Conservation (phyloP, 2,113 vertebrate genomes). For the Phoxinus phoxinus region DNA sequence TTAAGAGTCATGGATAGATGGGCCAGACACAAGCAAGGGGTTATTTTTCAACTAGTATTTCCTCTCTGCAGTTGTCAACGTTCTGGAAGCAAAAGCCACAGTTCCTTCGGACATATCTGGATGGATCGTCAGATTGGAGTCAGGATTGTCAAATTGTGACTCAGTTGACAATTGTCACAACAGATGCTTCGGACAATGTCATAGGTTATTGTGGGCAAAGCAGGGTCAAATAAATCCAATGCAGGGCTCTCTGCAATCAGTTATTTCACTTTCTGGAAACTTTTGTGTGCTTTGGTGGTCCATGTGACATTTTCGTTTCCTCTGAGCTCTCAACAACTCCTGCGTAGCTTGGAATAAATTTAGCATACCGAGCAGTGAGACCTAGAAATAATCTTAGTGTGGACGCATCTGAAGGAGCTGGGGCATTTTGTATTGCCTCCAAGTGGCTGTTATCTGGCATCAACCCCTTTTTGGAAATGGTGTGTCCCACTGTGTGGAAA, state of each 20-base stretch:
- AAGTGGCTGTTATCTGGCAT: slow-evolving; percentile 13
- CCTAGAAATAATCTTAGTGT: not conserved
- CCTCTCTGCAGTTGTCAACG: slow-evolving; percentile 24
- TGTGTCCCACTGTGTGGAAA: too few relatives aligned
- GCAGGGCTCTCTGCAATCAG: not conserved
- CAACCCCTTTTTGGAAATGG: slow-evolving; percentile 7
- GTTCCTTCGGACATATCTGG: slow-evolving; percentile 14
- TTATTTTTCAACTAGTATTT: slow-evolving; percentile 56
- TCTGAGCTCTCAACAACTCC: not conserved
- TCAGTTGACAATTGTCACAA: too few relatives aligned
- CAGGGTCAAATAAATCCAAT: slow-evolving; percentile 29
- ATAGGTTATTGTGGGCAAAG: slow-evolving; percentile 26
- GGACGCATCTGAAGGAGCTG: not conserved
- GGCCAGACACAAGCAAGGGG: slow-evolving; percentile 47
- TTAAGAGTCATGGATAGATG: not conserved
- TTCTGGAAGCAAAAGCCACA: slow-evolving; percentile 55
- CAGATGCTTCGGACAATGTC: too few relatives aligned
- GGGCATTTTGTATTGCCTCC: slow-evolving; percentile 11
- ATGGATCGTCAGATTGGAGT: slow-evolving; percentile 31
- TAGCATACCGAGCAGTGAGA: not conserved
- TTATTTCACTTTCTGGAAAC: slow-evolving; percentile 32
- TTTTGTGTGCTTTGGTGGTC: not conserved
- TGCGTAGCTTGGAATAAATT: slow-evolving; percentile 22
- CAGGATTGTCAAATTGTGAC: too few relatives aligned
- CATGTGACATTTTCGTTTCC: not conserved